A percentile compares a stretch with the other conserved stretches of the same genome.
phyloP scores from a whole-genome alignment of 2,113 vertebrate genomes.

The Lepidothrix coronata region DNA sequence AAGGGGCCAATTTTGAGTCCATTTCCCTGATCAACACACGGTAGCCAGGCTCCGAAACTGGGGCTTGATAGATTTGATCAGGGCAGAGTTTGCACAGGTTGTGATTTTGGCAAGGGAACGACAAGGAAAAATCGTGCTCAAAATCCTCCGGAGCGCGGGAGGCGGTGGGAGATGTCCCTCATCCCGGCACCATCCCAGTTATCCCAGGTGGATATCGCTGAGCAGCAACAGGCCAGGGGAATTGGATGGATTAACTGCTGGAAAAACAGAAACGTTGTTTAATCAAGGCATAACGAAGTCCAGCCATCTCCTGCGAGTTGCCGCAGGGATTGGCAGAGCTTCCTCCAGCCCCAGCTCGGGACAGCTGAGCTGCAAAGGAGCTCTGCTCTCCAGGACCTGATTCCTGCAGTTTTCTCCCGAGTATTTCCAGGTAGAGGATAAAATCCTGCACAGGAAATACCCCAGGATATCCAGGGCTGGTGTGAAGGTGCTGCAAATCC shows the following conservation, averaged over 20 bases:
- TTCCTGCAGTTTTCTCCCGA: not conserved
- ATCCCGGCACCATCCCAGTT: not conserved
- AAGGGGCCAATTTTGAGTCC: slow-evolving; percentile 74
- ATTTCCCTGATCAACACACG: slow-evolving; percentile 77
- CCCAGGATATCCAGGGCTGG: not conserved
- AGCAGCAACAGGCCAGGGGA: not conserved
- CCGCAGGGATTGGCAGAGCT: not conserved
- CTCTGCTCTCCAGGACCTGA: not conserved
- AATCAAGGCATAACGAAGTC: slow-evolving; percentile 45
- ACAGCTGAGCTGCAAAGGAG: not conserved
- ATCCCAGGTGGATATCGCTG: not conserved
- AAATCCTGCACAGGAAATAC: not conserved
- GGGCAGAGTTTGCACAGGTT: slow-evolving; percentile 73
- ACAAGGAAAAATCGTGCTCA: slow-evolving; percentile 47
- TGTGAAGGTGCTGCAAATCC: rapidly evolving
- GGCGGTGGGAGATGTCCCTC: not conserved
- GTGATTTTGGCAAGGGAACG: slow-evolving; percentile 69
- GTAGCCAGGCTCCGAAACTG: slow-evolving; percentile 61
- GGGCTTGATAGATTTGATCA: slow-evolving; percentile 77
- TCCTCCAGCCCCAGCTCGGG: not conserved
- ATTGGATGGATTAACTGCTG: slow-evolving; percentile 46
- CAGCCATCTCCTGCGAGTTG: not conserved
- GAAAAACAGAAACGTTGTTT: slow-evolving; percentile 55
- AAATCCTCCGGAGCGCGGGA: not conserved
- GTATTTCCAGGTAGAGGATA: not conserved